Base-by-base conservation (phyloP, 2,113 vertebrate species). In the Machaerirhynchus nigripectus region DNA sequence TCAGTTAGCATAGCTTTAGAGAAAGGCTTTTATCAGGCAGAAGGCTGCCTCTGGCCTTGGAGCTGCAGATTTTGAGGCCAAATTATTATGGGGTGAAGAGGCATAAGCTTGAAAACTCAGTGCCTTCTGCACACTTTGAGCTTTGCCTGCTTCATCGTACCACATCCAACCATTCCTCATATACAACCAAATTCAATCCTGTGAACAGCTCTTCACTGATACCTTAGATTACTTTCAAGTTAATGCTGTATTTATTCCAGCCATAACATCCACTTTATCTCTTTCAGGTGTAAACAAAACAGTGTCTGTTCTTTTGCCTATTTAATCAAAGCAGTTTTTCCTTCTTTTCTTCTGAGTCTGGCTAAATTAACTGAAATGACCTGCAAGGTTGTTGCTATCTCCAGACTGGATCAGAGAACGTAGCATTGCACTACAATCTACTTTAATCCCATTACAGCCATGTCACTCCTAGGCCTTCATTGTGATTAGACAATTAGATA, bases 401-500 rank as follows among this genome's bases (percentile, higher is more conserved):
- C 70, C 44, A 78, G 56, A 75, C 82, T 94, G 69, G 76, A 90
- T 97, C 91, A 82, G 89, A 90, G 67, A 88, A 77, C 5, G 47
- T 20, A 93, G 30, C 59, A 96, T 53, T 89, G 78, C 81, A 84
- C 90, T 82, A 75, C 85, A 94, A 92, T 96, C 89, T 96, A 74
- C 89, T 97, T 97, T 97, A 97, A 97, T 98, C 91, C 93, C 82
- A 97, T 98, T 98, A 98, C 70, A 87, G 56, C 37, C 93, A 73
- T 96, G 90, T 95, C 97, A 96, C 68, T 98, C 90, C 93, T 87
- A 95, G 96, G 95, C 73, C 94, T 95, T 92, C 39, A 6, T 70
- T 93, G 75, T 95, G 91, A 97, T 98, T 97, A 98, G 95, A 97
- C 96, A 97, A 97, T 98, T 97, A 98, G 95, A 97, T 97, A 97